Evolutionary conservation across 2,797 vertebrate genomes (phyloP), one percentile per base, ranked within the genome.

Genomic region (Toxotes lorentzi): DNA sequence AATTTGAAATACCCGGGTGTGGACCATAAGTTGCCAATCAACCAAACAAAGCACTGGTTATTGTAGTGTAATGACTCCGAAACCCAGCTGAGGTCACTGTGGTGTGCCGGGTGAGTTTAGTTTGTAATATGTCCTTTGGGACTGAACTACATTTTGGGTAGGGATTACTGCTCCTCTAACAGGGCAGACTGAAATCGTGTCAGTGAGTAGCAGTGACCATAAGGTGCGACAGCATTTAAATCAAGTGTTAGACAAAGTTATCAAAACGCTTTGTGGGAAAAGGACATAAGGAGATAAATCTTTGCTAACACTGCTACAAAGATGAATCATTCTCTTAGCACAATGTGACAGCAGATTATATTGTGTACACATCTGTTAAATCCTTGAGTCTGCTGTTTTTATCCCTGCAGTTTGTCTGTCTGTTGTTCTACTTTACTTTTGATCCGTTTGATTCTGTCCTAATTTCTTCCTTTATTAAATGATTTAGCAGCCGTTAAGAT

Each of bases 1-100:
- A 9, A 40, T 16, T n/a, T 65, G 35, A 81, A 65, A 63, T 13
- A 27, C 2, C 5, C 56, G 54, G 17, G 7, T 35, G 41, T 72
- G 54, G 4, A 45, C 6, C 59, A 24, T 43, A 48, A 34, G 6
- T 45, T 59, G 61, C 1, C 21, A 24, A 53, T 63, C 35, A 57
- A 21, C 27, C 23, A 56, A 69, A 40, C 12, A 23, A n/a, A 65
- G 12, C 0, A 2, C 35, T 54, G 6, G 7, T 54, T 57, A 64
- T 51, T 64, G 45, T 10, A 57, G 4, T 71, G 80, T 64, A 59
- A 67, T 70, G 17, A 50, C 34, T 27, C 24, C 4, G 48, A 27
- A 27, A 14, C 4, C 62, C 67, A 53, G 40, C 35, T 27, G 81
- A 67, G 81, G 73, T 66, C 79, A 30, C 73, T 84, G 67, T 57